A percentile compares a stretch with the other conserved stretches of the same genome.
Conservation (phyloP, 2,113 vertebrate genomes). For the Prinia subflava region DNA sequence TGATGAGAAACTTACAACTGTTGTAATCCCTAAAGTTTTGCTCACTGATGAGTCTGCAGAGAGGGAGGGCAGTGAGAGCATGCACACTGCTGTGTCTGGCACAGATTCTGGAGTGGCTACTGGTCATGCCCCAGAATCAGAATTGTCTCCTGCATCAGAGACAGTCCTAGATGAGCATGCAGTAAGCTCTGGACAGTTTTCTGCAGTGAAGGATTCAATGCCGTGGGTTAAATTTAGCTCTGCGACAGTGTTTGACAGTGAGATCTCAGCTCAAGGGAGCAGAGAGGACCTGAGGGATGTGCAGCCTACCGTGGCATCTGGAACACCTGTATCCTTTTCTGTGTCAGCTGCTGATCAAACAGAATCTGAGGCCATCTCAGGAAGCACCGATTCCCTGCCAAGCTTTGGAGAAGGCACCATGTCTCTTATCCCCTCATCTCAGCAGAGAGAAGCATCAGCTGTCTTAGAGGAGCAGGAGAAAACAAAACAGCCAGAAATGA, state of each 20-base stretch:
- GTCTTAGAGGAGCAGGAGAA: not conserved
- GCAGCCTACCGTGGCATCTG: not conserved
- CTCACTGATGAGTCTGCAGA: slow-evolving; percentile 4
- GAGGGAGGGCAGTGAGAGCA: slow-evolving; percentile 33
- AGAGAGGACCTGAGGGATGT: slow-evolving; percentile 8
- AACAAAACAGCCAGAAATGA: not conserved
- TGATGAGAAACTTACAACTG: slow-evolving; percentile 53
- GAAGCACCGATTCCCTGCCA: not conserved
- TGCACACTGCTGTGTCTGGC: not conserved
- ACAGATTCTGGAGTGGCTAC: not conserved
- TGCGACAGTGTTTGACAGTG: not conserved
- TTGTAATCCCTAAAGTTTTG: slow-evolving; percentile 51
- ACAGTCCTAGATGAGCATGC: not conserved
- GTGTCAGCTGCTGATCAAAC: slow-evolving; percentile 6
- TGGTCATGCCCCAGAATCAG: slow-evolving; percentile 20
- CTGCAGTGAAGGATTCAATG: not conserved
- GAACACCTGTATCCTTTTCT: slow-evolving; percentile 29
- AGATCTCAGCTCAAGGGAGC: not conserved
- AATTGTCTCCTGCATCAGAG: slow-evolving; percentile 53
- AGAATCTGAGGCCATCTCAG: not conserved
- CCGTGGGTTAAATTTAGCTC: slow-evolving; percentile 1
- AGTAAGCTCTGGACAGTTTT: not conserved
- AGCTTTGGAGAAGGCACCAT: not conserved
- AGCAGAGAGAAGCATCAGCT: not conserved
- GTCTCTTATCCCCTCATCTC: not conserved